Evolutionary conservation across 1,140 invertebrate genomes (phyloP), one percentile per base, ranked within the genome.

Genomic region (Druon quercuslanigerum): DNA sequence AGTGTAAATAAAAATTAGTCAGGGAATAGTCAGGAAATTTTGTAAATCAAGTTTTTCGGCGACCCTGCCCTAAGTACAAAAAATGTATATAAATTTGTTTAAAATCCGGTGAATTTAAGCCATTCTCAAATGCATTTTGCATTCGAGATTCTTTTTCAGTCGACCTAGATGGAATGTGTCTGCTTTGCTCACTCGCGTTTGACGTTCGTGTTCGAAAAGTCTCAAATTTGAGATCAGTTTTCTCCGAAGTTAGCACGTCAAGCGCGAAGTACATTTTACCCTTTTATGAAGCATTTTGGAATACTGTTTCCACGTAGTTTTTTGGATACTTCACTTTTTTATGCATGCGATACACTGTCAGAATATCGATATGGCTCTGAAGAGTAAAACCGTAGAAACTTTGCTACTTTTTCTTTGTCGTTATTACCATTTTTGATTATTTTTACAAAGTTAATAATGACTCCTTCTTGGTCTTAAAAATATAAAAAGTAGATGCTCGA

Each of bases 221-320:
- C n/a, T 33, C 3, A n/a, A 6, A 19, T 17, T 54, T 33, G 25
- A 33, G 25, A 17, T 54, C 52, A 46, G 9, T 11, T 66, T 66
- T 40, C 9, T 66, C 25, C 14, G 40, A 66, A 66, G 7, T 20
- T 66, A 66, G 60, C 60, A 66, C 60, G 16, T 66, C 60, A 66
- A 66, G 14, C 60, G 40, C 40, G 20, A n/a, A 66, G 14, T 40
- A 46, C 6, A 66, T 40, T 46, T 56, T 66, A 20, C 56, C 11
- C 19, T 57, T 40, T 66, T 8, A 40, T 66, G 25, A 3, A 66
- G 14, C 20, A 66, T 46, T 66, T 40, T 66, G 8, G 33, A 33
- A n/a, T 66, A 66, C 60, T 46, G n/a, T 66, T 66, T 40, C 33
- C 40, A n/a, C 25, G 60, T 66, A 66, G 60, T 40, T 66, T 66